Evolutionary conservation across 2,888 invertebrate species (phyloP), one percentile per base, ranked within the genome.

Genomic region (Allolobophora icterica): DNA sequence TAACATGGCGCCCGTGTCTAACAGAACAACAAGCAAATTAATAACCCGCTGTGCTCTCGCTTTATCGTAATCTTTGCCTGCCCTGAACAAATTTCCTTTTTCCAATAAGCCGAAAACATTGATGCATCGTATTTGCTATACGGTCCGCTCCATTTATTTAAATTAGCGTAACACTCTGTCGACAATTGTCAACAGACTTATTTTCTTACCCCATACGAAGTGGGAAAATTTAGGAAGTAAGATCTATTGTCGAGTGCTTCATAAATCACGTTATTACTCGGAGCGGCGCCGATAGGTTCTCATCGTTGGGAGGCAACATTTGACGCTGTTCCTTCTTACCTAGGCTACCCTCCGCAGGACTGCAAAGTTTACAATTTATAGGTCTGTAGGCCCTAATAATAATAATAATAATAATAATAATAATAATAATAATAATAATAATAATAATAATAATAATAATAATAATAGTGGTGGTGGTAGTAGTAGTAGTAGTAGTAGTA

Each of bases 61-160:
- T 71, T 71, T 71, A n/a, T 71, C 71, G 30, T 71, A n/a, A 71
- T 71, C 71, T 71, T n/a, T 71, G n/a, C 71, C 71, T 71, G 71
- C 71, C 71, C 30, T n/a, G 71, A 13, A 71, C 71, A 71, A 71
- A 71, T 71, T 71, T 71, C 71, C 71, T 71, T 71, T 71, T 71
- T 71, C 71, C 71, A 71, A 71, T 71, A 71, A 71, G 71, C 71
- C 71, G 71, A 71, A 71, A 71, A 71, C 71, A 71, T 71, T 71
- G 71, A 71, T 71, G 71, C 71, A 71, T 71, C 71, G 71, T 71
- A 71, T 71, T 71, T 71, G 71, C 71, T 71, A n/a, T 71, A 24
- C 52, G 52, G 52, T 52, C 52, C 21, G 71, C 71, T n/a, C 71
- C 71, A 71, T 71, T 71, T 71, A 71, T 71, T 71, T 71, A 71